Base-by-base conservation (phyloP, 92 coral and sea anemone genomes). In the Galaxea fascicularis region DNA sequence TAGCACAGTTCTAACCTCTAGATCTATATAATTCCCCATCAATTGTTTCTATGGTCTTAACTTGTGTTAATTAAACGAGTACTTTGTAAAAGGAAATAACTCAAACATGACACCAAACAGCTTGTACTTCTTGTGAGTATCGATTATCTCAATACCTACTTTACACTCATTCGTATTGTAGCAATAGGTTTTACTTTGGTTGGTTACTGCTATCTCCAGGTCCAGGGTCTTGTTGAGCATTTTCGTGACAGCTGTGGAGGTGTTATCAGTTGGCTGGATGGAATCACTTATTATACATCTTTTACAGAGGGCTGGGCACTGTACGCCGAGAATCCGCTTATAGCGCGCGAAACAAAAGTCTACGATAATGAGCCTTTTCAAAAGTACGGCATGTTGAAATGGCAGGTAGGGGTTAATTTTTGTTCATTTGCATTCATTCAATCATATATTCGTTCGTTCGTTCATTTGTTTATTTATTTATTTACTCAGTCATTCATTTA, bases 271-370 rank as follows among this genome's bases (percentile, higher is more conserved):
- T 94, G 98, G 98, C 63, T 94, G 59, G 91, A 84, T 28, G 7
- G 74, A 1, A 22, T 63, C 4, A 89, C 93, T 22, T 68, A 16
- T 30, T 94, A 94, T 78, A 83, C 91, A 4, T 92, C 98, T 30
- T 92, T 94, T 52, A 52, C 91, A 57, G 98, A 94, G 77, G 98
- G 98, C 65, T 94, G 98, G 98, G 98, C 74, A 29, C 65, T 92
- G 22, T 94, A 94, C 79, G 95, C 95, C 18, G 98, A 94, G 83
- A 93, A 82, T 82, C 93, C 93, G 41, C 76, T 90, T 85, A 64
- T 82, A 18, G 92, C 86, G 25, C 53, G 81, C 22, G 92, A 87
- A 21, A 90, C 93, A 27, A 63, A 82, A 15, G 85, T 87, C 35
- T 90, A 90, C 30, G 76, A 76, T 51, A 74, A 82, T 24, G 78